Evolutionary conservation across 1,140 invertebrate species (phyloP).

Genomic region (Cyclargus thomasi): DNA sequence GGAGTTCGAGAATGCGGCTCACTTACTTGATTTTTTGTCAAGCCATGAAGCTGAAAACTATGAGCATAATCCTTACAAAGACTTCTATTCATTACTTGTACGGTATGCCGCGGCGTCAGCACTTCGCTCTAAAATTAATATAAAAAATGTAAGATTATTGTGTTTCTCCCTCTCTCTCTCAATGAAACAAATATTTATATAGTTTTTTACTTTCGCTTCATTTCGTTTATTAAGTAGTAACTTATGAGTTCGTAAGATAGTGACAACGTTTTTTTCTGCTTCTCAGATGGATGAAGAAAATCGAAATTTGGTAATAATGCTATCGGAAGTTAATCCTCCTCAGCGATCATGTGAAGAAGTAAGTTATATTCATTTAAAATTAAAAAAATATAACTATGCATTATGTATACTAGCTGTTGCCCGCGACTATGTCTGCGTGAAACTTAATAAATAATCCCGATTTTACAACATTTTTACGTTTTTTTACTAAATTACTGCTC

Average conservation of each 20-base stretch:
- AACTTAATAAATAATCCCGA: too few relatives aligned
- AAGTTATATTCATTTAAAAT: neutral
- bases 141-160: conserved; percentile 40
- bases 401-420: too few relatives aligned
- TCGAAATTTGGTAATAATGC: conserved; percentile 25
- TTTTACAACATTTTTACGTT: too few relatives aligned
- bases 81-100: conserved; percentile 34
- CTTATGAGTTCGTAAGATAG: too few relatives aligned
- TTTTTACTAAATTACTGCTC: too few relatives aligned
- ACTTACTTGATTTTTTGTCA: conserved; percentile 28
- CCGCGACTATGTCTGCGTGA: too few relatives aligned
- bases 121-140: conserved; percentile 26
- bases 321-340: conserved; percentile 18
- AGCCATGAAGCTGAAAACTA: conserved; percentile 22
- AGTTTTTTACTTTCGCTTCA: too few relatives aligned
- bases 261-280: conserved; percentile 17
- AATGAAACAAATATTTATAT: too few relatives aligned
- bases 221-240: too few relatives aligned
- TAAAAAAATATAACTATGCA: too few relatives aligned
- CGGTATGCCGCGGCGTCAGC: conserved; percentile 24
- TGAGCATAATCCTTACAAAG: conserved; percentile 36
- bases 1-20: conserved; percentile 36
- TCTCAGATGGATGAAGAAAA: conserved; percentile 31
- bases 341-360: neutral
- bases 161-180: neutral